Percentiles rank a stretch among this genome's conserved stretches.
Evolutionary conservation across 2,113 vertebrate genomes (phyloP).

Genomic region (Sprattus sprattus): DNA sequence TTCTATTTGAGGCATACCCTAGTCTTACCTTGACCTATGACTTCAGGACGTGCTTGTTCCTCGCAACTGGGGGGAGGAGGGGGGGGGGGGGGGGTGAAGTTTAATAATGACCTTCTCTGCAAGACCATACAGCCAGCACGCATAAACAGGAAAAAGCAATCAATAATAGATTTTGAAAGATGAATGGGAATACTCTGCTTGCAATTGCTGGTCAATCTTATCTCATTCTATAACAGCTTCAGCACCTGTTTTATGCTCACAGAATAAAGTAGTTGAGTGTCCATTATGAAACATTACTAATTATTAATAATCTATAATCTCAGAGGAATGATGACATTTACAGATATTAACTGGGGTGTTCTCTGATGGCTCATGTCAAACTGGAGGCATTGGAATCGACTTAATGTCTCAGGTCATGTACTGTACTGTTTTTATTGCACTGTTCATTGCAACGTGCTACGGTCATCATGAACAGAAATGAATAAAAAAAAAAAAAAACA

Average conservation of each 20-base stretch:
- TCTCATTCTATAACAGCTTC: constrained; percentile 35
- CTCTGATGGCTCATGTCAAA: neutral
- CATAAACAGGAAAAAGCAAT: constrained; percentile 12
- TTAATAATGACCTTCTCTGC: neutral
- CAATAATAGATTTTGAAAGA: constrained; percentile 27
- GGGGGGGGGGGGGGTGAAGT: neutral
- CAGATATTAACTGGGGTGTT: constrained; percentile 20
- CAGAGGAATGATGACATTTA: constrained; percentile 30
- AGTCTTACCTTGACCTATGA: neutral
- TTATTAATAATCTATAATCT: constrained; percentile 45
- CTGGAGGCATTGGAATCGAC: neutral
- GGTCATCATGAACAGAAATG: neutral
- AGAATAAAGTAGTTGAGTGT: constrained; percentile 25
- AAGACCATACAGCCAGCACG: neutral
- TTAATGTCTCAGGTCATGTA: neutral
- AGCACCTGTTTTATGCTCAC: constrained; percentile 32
- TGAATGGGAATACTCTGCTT: constrained; percentile 32
- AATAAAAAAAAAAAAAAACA: neutral
- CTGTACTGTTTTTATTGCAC: neutral
- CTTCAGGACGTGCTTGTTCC: neutral
- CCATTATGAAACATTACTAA: constrained; percentile 33
- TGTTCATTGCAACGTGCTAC: neutral
- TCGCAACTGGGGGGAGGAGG: neutral
- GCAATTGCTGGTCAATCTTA: constrained; percentile 31
- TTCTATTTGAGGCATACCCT: neutral